Base-by-base conservation (phyloP, 2,888 invertebrate species). In the Monopis laevigella region DNA sequence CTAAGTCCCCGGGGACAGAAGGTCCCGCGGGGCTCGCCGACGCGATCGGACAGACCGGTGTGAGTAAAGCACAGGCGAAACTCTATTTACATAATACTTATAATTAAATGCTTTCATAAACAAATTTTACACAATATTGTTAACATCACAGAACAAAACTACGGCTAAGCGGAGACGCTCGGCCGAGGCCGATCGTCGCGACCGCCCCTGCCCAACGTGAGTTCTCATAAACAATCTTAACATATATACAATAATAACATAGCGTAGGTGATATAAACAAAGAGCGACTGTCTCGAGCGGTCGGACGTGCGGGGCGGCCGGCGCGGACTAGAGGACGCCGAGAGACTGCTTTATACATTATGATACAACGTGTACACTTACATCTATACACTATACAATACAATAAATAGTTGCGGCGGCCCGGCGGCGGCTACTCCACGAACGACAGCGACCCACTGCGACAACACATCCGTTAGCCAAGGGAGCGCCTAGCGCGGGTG, bases 61-160 rank as follows among this genome's bases (percentile, higher is more conserved):
- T 14, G 17, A 34, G 34, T 17, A 19, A 19, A 36, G 29, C 19
- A 26, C 39, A 39, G 39, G 39, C 18, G 3, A 12, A 19, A 19
- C 21, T 27, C 14, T 21, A 16, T 24, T 26, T 16, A 45, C 44
- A 47, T 55, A 58, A 58, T 55, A 59, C 57, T 58, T 58, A 59
- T 58, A 51, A 48, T 56, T 57, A 60, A 59, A 60, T 61, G 62
- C 59, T 58, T 55, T 53, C 54, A 52, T 54, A 58, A 58, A 59
- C 56, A 51, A 59, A 59, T 55, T 56, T 56, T 59, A 57, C 61
- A 62, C 60, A 43, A 41, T 43, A 65, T 62, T 59, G 59, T 63
- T 67, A 69, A 65, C 65, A 71, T 71, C 72, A 71, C 70, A 72
- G 70, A 72, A 71, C 62, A 65, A 65, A 68, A 66, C 65, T 64